A percentile compares a stretch with the other conserved stretches of the same genome.
phyloP scores from a whole-genome alignment of 1,140 invertebrate genomes.

The Meloidogyne chitwoodi region DNA sequence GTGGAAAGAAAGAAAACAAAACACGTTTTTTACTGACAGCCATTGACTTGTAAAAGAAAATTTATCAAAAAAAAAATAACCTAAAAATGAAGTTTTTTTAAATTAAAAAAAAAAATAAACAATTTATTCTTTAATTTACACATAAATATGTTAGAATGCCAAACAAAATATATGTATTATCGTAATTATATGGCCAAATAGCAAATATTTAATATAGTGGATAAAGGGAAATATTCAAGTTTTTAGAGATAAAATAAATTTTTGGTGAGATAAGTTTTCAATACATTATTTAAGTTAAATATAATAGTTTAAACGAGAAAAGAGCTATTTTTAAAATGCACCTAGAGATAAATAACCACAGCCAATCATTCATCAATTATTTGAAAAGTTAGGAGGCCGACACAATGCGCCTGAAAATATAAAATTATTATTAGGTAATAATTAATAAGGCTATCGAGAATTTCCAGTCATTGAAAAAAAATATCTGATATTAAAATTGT shows the following conservation, averaged over 20 bases:
- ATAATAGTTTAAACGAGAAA: neutral
- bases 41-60: neutral
- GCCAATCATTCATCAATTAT: neutral
- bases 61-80: too few species aligned
- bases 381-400: constrained; percentile 19
- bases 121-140: neutral
- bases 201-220: neutral
- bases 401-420: constrained; percentile 16
- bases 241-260: neutral
- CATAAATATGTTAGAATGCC: neutral
- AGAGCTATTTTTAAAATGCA: neutral
- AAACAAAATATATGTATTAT: neutral
- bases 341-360: neutral
- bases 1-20: neutral
- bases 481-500: too few species aligned
- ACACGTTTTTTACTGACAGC: neutral
- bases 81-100: too few species aligned
- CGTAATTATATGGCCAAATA: neutral
- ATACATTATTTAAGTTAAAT: neutral
- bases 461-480: neutral
- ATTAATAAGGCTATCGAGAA: too few species aligned
- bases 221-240: neutral
- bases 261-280: neutral
- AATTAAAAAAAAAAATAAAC: neutral
- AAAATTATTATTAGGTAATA: neutral